A percentile compares a stretch with the other conserved stretches of the same genome.
Evolutionary conservation across 2,888 invertebrate species (phyloP).

Genomic region (Folsomia candida): DNA sequence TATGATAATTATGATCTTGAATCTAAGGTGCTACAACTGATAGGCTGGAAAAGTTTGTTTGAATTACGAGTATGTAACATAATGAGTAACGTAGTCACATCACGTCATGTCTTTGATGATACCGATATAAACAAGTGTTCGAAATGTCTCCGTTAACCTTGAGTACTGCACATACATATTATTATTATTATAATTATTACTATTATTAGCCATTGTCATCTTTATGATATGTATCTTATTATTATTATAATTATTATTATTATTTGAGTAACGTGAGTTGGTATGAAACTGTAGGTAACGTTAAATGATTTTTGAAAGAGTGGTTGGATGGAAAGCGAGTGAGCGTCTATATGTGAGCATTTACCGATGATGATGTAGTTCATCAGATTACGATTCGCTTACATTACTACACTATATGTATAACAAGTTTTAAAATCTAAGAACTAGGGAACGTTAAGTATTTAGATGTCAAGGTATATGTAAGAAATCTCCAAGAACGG

Average conservation of each 20-base stretch:
- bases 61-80: background rate
- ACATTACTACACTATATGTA: background rate
- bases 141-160: slow-evolving; percentile 3
- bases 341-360: background rate
- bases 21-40: slow-evolving; percentile 5
- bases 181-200: background rate
- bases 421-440: background rate
- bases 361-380: background rate
- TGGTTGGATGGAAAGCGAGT: background rate
- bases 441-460: slow-evolving; percentile 1
- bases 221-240: no score
- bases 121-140: slow-evolving; percentile 5
- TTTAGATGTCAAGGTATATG: slow-evolving; percentile 1
- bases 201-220: no score
- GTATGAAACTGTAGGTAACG: background rate
- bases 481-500: slow-evolving; percentile 7
- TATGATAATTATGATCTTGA: slow-evolving; percentile 8
- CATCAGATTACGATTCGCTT: slow-evolving; percentile 4
- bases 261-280: background rate
- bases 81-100: slow-evolving; percentile 3
- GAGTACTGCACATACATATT: slow-evolving; percentile 1
- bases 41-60: background rate
- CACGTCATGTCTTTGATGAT: background rate
- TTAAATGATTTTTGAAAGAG: background rate
- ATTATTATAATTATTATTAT: background rate